Conservation (phyloP, 1,140 invertebrate species). For the Apis dorsata region DNA sequence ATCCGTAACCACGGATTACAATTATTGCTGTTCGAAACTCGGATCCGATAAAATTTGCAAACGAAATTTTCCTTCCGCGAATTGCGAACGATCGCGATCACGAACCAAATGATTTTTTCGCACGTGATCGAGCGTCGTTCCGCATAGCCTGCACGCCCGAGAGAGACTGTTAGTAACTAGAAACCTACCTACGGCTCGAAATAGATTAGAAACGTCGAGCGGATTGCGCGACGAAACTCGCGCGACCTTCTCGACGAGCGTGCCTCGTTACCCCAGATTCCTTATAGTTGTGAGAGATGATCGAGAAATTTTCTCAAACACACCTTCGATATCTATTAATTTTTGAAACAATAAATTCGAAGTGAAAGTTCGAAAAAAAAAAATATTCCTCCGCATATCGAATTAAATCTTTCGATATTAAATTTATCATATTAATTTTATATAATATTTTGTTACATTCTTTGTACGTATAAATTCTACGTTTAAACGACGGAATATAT, state of each 20-base stretch:
- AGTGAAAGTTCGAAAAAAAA: no score
- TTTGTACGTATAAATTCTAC: no score
- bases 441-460: no score
- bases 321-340: not conserved
- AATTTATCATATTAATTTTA: no score
- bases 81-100: not conserved
- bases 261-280: slow-evolving; percentile 25
- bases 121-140: slow-evolving; percentile 18
- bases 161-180: slow-evolving; percentile 51
- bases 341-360: not conserved
- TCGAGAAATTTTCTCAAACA: not conserved
- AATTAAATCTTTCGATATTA: no score
- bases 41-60: not conserved
- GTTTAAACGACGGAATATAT: no score
- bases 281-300: slow-evolving; percentile 15
- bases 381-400: no score
- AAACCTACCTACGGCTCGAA: slow-evolving; percentile 41
- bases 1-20: not conserved
- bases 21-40: not conserved
- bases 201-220: slow-evolving; percentile 54
- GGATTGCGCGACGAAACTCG: slow-evolving; percentile 24
- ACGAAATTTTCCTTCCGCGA: not conserved
- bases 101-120: not conserved
- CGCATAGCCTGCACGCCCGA: slow-evolving; percentile 33
- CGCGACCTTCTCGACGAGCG: slow-evolving; percentile 46